phyloP scores from a whole-genome alignment of 64 coral and sea anemone species.

The Actinia tenebrosa region DNA sequence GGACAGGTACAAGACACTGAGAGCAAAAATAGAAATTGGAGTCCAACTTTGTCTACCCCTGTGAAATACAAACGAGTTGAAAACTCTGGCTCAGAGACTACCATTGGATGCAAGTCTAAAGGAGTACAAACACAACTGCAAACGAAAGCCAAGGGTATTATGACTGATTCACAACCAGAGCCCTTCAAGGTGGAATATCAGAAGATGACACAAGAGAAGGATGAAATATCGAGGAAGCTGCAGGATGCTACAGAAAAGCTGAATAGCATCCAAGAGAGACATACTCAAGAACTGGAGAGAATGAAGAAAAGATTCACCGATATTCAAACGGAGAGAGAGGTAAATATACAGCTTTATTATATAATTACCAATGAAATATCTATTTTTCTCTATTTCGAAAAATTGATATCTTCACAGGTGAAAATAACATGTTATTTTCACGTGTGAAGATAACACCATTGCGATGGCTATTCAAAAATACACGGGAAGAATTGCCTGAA shows the following conservation, averaged over 20 bases:
- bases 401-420: too few relatives aligned
- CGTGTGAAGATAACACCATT: too few relatives aligned
- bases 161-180: conserved; percentile 55
- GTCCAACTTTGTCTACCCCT: not conserved
- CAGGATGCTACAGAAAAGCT: conserved; percentile 58
- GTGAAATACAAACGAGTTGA: not conserved
- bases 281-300: conserved; percentile 65
- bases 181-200: conserved; percentile 53
- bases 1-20: not conserved
- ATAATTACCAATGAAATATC: too few relatives aligned
- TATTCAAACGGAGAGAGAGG: conserved; percentile 54
- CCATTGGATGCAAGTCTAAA: conserved; percentile 56
- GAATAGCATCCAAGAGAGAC: conserved; percentile 42
- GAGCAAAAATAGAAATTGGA: not conserved
- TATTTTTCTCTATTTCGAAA: too few relatives aligned
- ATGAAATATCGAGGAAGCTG: conserved; percentile 30
- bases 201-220: conserved; percentile 53
- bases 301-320: conserved; percentile 64
- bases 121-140: conserved; percentile 68
- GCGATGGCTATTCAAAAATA: too few relatives aligned
- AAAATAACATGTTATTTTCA: too few relatives aligned
- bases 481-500: too few relatives aligned
- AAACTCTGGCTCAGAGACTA: conserved; percentile 20
- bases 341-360: not conserved
- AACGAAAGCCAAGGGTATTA: conserved; percentile 65